phyloP scores from a whole-genome alignment of 2,888 invertebrate species.

The Xestia ashworthii region DNA sequence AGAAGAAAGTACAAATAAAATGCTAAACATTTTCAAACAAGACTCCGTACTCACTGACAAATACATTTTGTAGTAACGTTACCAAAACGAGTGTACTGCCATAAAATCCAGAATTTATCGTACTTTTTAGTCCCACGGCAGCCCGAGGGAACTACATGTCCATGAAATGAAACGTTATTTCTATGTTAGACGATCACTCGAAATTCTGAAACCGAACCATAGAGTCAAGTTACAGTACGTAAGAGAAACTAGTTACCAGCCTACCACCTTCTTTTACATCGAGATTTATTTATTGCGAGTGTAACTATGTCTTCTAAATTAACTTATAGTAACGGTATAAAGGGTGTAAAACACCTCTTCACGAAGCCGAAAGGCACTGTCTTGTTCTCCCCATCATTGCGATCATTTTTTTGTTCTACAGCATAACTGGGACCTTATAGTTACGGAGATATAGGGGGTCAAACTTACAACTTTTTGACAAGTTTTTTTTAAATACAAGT shows the following conservation, averaged over 20 bases:
- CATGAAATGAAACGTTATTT: constrained; percentile 61
- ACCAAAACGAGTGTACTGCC: constrained; percentile 41
- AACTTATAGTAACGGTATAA: no score
- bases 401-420: no score
- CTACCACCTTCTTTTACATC: not conserved
- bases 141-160: constrained; percentile 54
- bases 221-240: constrained; percentile 4
- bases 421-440: no score
- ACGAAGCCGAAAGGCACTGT: no score
- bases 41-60: constrained; percentile 11
- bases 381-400: no score
- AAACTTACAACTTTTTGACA: no score
- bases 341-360: no score
- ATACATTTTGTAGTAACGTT: constrained; percentile 27
- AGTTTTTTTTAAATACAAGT: no score
- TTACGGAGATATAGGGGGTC: no score
- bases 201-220: constrained; percentile 40
- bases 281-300: no score
- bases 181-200: constrained; percentile 53
- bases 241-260: not conserved
- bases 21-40: not conserved
- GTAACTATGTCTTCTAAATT: no score
- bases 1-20: constrained; percentile 17
- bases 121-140: constrained; percentile 51
- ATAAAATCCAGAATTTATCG: constrained; percentile 53